Evolutionary conservation across 2,888 invertebrate species (phyloP), one percentile per base, ranked within the genome.

Genomic region (Ophion ellenae): DNA sequence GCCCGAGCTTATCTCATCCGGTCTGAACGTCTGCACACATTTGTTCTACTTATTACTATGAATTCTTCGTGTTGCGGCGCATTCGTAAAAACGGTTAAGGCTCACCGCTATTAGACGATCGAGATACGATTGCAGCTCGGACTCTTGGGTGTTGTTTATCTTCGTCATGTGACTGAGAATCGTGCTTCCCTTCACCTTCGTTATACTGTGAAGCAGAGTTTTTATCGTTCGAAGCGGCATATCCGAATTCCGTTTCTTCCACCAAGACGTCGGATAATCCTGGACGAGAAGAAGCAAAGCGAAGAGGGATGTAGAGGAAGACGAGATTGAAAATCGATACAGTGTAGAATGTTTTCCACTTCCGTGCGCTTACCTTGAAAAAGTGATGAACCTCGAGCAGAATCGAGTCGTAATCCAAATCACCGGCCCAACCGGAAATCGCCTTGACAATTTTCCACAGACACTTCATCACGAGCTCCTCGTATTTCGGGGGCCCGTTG

Each of bases 381-480:
- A 99, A 99, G 87, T 97, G 95, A 92, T 99, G 98, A 85, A 98
- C 96, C 94, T 98, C 98, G 83, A 96, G 95, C 24, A 99, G 94
- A 81, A 98, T 96, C 2, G 96, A 95, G 92, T 97, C 97, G 89
- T 97, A 97, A 93, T 97, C 97, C 45, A 97, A 95, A 92, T 96
- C 96, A 10, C 95, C 95, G 57, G 96, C 96, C 96, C 98, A 98
- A 74, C 96, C 96, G 0, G 97, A 96, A 91, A 99, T 96, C 94
- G 97, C 96, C 94, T 98, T 98, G 20, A 98, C 96, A 83, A 98
- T 97, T 93, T 98, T 97, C 99, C 99, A 99, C 92, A 99, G 96
- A 93, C 99, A 99, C 95, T 99, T 98, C 96, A 98, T 97, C 0
- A 97, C 96, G 67, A 98, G 94, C 92, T 98, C 98, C 71, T 97